Percentiles rank a stretch among this genome's conserved stretches.
Evolutionary conservation across 2,113 vertebrate genomes (phyloP).

Genomic region (Brachyhypopomus gauderio): DNA sequence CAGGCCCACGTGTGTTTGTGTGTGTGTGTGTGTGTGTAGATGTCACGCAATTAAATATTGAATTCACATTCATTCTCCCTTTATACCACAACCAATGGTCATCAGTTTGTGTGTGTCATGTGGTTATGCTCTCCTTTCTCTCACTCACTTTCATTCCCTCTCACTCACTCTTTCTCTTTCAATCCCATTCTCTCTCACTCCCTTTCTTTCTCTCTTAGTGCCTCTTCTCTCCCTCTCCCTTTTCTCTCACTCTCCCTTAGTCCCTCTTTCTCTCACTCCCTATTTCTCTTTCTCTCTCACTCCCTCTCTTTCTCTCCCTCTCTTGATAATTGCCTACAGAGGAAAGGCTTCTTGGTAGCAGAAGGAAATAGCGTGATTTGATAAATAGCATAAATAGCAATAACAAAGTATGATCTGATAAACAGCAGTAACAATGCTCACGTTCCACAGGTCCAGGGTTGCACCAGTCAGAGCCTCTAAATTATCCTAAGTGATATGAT

Average conservation of each 20-base stretch:
- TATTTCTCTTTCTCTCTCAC: slow-evolving; percentile 10
- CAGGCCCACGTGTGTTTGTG: background rate
- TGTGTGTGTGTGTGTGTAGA: background rate
- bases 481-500: background rate
- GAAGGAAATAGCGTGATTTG: background rate
- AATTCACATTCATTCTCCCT: background rate
- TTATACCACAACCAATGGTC: background rate
- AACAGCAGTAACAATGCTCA: no score
- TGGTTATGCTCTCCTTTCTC: background rate
- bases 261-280: slow-evolving; percentile 17
- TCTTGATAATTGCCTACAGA: background rate
- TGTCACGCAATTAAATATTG: background rate
- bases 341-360: slow-evolving; percentile 32
- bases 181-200: background rate
- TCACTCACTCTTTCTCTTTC: background rate
- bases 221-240: background rate
- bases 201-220: background rate
- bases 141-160: background rate
- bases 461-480: background rate
- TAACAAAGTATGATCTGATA: background rate
- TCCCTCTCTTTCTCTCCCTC: background rate
- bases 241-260: no score
- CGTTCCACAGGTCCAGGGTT: no score
- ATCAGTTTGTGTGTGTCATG: background rate
- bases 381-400: background rate